Conservation (phyloP, 2,797 vertebrate species). For the Xiphophorus birchmanni region DNA sequence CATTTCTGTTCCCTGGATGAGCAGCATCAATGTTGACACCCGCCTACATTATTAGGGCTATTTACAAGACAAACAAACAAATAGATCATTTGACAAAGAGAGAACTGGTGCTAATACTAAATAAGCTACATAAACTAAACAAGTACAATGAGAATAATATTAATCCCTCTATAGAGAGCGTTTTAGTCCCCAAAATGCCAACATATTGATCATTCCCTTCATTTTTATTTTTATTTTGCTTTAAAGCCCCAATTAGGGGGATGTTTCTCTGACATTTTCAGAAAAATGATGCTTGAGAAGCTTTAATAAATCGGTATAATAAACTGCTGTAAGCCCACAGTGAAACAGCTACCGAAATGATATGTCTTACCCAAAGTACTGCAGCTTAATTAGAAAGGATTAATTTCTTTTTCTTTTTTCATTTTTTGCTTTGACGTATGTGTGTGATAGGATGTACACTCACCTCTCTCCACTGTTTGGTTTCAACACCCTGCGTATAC, state of each 20-base stretch:
- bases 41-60: neutral
- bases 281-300: constrained; percentile 38
- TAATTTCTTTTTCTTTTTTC: constrained; percentile 9
- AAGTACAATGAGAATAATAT: constrained; percentile 13
- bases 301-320: constrained; percentile 46
- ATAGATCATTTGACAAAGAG: neutral
- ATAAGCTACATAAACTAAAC: constrained; percentile 11
- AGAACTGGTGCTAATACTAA: neutral
- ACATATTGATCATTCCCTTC: constrained; percentile 48
- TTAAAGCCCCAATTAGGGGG: constrained; percentile 50
- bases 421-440: too few relatives aligned
- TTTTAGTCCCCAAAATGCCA: constrained; percentile 44
- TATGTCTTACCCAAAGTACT: constrained; percentile 27
- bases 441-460: constrained; percentile 43
- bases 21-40: neutral
- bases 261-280: constrained; percentile 45
- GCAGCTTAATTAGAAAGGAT: constrained; percentile 40
- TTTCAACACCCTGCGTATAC: constrained; percentile 92
- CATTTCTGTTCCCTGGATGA: neutral
- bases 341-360: neutral
- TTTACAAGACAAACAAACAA: constrained; percentile 5
- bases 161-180: constrained; percentile 13
- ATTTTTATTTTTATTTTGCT: constrained; percentile 28
- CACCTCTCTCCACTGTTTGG: constrained; percentile 96
- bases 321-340: constrained; percentile 4